These are phyloP conservation scores for Xestia sexstrigata DNA, from an alignment of 2,888 invertebrate genomes.

Conservation along the genomic window DNA sequence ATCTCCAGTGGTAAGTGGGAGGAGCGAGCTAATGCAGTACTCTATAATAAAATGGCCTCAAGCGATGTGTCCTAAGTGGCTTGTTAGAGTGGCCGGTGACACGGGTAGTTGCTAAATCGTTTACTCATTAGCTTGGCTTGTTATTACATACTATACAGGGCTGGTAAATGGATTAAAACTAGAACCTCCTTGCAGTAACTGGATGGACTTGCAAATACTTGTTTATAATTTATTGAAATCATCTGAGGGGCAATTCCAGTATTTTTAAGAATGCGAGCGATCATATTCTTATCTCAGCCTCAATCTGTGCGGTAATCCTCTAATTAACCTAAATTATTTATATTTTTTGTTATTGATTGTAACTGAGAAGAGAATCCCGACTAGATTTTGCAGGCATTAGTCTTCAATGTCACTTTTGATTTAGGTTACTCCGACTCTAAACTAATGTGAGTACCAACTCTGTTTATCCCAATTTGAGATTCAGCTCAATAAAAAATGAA, in stretches of 20 bases:
- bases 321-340: background rate
- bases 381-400: background rate
- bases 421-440: background rate
- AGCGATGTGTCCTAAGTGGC: constrained; percentile 50
- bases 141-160: constrained; percentile 35
- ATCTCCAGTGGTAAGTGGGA: constrained; percentile 52
- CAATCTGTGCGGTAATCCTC: background rate
- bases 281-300: background rate
- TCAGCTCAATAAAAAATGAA: background rate
- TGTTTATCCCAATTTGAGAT: background rate
- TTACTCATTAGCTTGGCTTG: constrained; percentile 53
- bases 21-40: constrained; percentile 37
- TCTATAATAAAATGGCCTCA: constrained; percentile 47
- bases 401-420: background rate
- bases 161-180: constrained; percentile 31
- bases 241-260: background rate
- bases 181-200: background rate
- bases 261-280: background rate
- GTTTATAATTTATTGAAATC: background rate
- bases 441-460: background rate
- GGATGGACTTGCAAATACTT: background rate
- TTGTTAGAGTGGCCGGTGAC: constrained; percentile 58
- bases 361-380: background rate
- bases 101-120: constrained; percentile 49
- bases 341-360: background rate